Conservation (phyloP, 2,888 invertebrate genomes). For the Tineola bisselliella region DNA sequence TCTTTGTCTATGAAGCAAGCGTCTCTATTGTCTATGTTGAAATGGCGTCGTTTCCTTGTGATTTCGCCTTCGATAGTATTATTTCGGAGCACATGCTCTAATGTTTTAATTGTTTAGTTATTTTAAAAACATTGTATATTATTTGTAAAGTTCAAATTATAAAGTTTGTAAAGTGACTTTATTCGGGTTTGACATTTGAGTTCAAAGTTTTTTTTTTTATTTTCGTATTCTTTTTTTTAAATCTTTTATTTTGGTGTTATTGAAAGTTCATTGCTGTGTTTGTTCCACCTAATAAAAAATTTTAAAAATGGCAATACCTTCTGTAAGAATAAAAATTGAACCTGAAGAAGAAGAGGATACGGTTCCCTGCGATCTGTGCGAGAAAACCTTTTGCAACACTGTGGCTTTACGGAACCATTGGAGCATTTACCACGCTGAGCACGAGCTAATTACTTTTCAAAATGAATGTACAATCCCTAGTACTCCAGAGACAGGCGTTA, state of each 20-base stretch:
- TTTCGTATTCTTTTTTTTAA: background rate
- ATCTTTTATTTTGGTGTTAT: background rate
- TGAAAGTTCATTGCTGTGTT: background rate
- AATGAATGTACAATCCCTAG: background rate
- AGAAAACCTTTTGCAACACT: constrained; percentile 34
- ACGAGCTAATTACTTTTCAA: no score
- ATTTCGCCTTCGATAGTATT: no score
- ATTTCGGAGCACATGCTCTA: no score
- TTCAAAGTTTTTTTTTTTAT: background rate
- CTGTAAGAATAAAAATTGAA: constrained; percentile 20
- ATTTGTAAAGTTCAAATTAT: no score
- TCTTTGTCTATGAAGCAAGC: no score
- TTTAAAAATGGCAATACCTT: background rate
- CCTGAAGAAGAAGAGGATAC: constrained; percentile 28
- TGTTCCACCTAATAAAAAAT: no score
- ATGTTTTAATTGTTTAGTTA: no score
- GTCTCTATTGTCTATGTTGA: no score
- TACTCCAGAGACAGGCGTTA: background rate
- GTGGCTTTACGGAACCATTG: constrained; percentile 46
- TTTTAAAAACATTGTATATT: no score
- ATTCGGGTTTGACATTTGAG: no score
- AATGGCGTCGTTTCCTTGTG: no score
- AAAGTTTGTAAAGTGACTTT: no score
- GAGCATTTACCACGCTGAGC: constrained; percentile 39
- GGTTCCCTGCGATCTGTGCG: constrained; percentile 35